These are phyloP conservation scores for Cariama cristata DNA, from an alignment of 2,113 vertebrate genomes.

Conservation along the genomic window DNA sequence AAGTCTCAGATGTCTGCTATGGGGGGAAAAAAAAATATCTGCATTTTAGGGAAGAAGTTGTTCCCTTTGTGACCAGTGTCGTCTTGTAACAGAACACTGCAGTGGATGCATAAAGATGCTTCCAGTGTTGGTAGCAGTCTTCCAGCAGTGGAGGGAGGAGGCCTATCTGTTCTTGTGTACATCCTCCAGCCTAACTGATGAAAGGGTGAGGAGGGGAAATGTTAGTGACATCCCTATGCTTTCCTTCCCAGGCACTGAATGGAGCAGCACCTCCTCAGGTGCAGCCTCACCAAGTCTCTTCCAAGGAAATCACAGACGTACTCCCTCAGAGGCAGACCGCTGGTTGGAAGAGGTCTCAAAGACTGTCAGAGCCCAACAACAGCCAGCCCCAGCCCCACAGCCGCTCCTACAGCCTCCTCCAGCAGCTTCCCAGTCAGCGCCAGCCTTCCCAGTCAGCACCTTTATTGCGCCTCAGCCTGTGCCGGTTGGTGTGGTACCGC, in stretches of 20 bases:
- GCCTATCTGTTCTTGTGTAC: not conserved
- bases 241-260: slow-evolving; percentile 75
- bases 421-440: slow-evolving; percentile 72
- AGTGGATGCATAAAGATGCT: not conserved
- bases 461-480: slow-evolving; percentile 83
- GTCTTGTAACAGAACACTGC: not conserved
- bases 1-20: not conserved
- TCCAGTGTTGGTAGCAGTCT: not conserved
- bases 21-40: not conserved
- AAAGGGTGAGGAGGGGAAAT: not conserved
- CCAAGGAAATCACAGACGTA: slow-evolving; percentile 87
- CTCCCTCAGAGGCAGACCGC: slow-evolving; percentile 95
- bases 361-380: slow-evolving; percentile 85
- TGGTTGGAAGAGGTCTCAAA: slow-evolving; percentile 98
- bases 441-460: slow-evolving; percentile 77
- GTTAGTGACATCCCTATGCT: not conserved
- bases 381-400: slow-evolving; percentile 68
- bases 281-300: slow-evolving; percentile 68
- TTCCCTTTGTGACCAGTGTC: not conserved
- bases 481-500: slow-evolving; percentile 83
- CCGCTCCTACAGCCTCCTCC: slow-evolving; percentile 74
- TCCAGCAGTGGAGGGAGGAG: not conserved
- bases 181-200: not conserved
- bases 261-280: slow-evolving; percentile 72
- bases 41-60: not conserved